Conservation (phyloP, 2,888 invertebrate species). For the Neocrepidodera transversa region DNA sequence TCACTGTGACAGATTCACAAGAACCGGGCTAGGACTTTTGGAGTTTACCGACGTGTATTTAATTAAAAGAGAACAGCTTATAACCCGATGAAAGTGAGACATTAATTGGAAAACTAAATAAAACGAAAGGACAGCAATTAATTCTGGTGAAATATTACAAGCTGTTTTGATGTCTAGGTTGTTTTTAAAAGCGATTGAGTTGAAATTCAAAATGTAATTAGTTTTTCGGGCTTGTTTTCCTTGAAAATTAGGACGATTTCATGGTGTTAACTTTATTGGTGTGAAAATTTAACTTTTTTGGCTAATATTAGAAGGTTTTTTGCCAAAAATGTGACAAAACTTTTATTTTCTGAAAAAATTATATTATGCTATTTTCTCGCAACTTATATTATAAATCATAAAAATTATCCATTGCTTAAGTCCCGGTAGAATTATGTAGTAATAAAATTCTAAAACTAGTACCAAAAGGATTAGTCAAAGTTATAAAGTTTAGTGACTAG, state of each 20-base stretch:
- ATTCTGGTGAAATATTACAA: slow-evolving; percentile 25
- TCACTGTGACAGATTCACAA: no score
- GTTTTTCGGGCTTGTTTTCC: slow-evolving; percentile 7
- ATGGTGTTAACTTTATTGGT: no score
- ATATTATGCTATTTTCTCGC: no score
- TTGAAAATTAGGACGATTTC: slow-evolving; percentile 7
- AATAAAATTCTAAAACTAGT: no score
- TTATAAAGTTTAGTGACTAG: no score
- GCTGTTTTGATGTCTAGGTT: slow-evolving; percentile 16
- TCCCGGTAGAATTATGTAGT: no score
- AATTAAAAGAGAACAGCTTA: slow-evolving; percentile 13
- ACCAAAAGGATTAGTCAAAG: no score
- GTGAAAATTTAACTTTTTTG: neutral
- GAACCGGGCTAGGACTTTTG: neutral
- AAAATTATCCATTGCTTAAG: no score
- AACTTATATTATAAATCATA: no score
- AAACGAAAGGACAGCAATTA: slow-evolving; percentile 19
- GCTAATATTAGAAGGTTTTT: no score
- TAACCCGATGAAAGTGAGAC: slow-evolving; percentile 19
- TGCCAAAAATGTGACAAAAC: no score
- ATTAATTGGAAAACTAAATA: slow-evolving; percentile 27
- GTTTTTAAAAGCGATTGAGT: neutral
- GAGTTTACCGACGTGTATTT: neutral
- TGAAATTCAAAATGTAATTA: slow-evolving; percentile 14
- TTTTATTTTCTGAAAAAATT: no score